A percentile compares a stretch with the other conserved stretches of the same genome.
Evolutionary conservation across 1,140 invertebrate species (phyloP).

Genomic region (Homarus americanus): DNA sequence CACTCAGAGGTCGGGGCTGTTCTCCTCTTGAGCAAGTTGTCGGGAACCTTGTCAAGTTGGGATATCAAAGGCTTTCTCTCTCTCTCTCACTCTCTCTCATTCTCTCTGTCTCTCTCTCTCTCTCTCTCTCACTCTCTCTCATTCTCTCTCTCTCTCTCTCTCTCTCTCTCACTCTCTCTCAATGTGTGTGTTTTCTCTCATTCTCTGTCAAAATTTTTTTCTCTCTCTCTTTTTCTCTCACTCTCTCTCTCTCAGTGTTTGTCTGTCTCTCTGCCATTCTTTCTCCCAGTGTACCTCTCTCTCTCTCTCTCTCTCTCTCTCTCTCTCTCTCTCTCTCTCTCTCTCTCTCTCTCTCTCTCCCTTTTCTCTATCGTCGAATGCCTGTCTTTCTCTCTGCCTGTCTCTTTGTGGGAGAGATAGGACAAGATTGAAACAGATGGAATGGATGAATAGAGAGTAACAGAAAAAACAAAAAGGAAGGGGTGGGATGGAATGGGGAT

Average conservation of each 20-base stretch:
- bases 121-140: background rate
- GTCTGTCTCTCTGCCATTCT: too few relatives aligned
- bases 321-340: background rate
- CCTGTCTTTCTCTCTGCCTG: background rate
- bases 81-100: background rate
- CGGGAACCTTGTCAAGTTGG: conserved; percentile 39
- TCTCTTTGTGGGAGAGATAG: too few relatives aligned
- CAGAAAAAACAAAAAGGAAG: too few relatives aligned
- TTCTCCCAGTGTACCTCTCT: background rate
- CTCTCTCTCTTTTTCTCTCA: background rate
- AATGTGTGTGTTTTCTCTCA: background rate
- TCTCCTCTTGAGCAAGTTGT: conserved; percentile 45
- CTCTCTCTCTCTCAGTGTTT: conserved; percentile 3
- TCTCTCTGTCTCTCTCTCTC: background rate
- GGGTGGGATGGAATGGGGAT: too few relatives aligned
- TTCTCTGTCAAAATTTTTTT: background rate
- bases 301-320: background rate
- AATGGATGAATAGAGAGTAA: too few relatives aligned
- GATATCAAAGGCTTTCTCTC: background rate
- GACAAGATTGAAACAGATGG: too few relatives aligned
- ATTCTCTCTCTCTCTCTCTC: background rate
- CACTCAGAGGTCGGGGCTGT: conserved; percentile 47
- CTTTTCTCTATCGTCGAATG: background rate
- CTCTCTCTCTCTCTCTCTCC: conserved; percentile 11
- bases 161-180: background rate